Percentiles rank a stretch among this genome's conserved stretches.
Evolutionary conservation across 2,888 invertebrate species (phyloP).

Genomic region (Dorcus hopei): DNA sequence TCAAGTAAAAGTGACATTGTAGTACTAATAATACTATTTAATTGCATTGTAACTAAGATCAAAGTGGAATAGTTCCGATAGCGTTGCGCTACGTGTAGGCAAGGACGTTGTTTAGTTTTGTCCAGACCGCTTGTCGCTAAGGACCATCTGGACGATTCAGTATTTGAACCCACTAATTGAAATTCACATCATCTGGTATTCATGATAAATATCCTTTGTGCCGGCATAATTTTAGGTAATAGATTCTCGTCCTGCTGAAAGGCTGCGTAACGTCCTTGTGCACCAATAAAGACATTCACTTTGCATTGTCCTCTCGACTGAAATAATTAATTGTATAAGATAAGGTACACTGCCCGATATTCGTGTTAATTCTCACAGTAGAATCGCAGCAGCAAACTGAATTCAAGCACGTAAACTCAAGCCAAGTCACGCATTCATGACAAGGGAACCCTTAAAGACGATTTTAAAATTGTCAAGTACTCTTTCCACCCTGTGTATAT

Average conservation of each 20-base stretch:
- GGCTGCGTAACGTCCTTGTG: no score
- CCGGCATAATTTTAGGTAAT: constrained; percentile 22
- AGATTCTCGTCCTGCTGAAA: constrained; percentile 11
- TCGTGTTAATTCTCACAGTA: no score
- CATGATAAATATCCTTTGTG: constrained; percentile 26
- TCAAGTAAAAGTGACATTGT: no score
- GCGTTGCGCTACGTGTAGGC: constrained; percentile 7
- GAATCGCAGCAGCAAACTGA: no score
- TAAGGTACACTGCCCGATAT: no score
- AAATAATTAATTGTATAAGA: not conserved
- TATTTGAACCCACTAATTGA: constrained; percentile 24
- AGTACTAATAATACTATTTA: not conserved
- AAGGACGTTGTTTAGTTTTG: constrained; percentile 11
- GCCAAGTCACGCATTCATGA: no score
- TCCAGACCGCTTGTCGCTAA: constrained; percentile 12
- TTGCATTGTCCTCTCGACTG: not conserved
- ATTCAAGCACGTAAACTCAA: no score
- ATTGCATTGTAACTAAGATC: constrained; percentile 10
- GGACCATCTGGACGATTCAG: constrained; percentile 14
- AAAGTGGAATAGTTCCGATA: constrained; percentile 9
- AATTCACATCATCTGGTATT: constrained; percentile 26
- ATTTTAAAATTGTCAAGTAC: no score
- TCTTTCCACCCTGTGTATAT: no score
- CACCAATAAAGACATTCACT: not conserved
- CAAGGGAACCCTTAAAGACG: no score